phyloP scores from a whole-genome alignment of 2,888 invertebrate genomes.

The Acleris emargana region DNA sequence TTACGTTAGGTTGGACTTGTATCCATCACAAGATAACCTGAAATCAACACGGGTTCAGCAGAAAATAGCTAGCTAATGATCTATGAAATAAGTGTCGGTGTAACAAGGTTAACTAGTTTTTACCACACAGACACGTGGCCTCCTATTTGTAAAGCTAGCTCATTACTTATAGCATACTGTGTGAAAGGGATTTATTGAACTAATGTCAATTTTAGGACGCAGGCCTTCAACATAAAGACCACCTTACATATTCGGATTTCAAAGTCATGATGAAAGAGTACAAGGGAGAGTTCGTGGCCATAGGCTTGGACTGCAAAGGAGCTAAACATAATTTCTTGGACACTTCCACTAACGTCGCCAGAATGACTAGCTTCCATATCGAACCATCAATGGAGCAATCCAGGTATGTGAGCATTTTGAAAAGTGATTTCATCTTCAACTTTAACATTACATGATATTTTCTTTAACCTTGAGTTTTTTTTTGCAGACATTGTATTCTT shows the following conservation, averaged over 20 bases:
- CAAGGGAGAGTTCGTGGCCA: slow-evolving; percentile 97
- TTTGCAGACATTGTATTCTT: slow-evolving; percentile 86
- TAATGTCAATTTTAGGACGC: slow-evolving; percentile 85
- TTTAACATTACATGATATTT: too few relatives aligned
- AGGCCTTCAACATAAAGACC: slow-evolving; percentile 94
- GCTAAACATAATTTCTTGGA: slow-evolving; percentile 97
- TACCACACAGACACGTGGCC: too few relatives aligned
- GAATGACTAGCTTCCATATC: slow-evolving; percentile 97
- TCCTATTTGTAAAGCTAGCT: too few relatives aligned
- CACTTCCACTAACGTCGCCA: slow-evolving; percentile 96
- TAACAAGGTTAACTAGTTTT: too few relatives aligned
- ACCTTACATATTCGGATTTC: slow-evolving; percentile 95
- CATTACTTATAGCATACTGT: too few relatives aligned
- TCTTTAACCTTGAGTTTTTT: background rate
- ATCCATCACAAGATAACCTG: too few relatives aligned
- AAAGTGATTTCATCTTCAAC: too few relatives aligned
- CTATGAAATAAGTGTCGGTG: too few relatives aligned
- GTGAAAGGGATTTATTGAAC: background rate
- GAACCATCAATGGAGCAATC: slow-evolving; percentile 90
- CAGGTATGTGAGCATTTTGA: slow-evolving; percentile 54
- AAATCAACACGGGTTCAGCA: too few relatives aligned
- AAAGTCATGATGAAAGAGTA: slow-evolving; percentile 98
- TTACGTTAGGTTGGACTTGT: too few relatives aligned
- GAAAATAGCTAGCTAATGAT: too few relatives aligned
- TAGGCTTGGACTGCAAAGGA: slow-evolving; percentile 96